Evolutionary conservation across 2,797 vertebrate species (phyloP).

Genomic region (Paramormyrops hopkinsi): DNA sequence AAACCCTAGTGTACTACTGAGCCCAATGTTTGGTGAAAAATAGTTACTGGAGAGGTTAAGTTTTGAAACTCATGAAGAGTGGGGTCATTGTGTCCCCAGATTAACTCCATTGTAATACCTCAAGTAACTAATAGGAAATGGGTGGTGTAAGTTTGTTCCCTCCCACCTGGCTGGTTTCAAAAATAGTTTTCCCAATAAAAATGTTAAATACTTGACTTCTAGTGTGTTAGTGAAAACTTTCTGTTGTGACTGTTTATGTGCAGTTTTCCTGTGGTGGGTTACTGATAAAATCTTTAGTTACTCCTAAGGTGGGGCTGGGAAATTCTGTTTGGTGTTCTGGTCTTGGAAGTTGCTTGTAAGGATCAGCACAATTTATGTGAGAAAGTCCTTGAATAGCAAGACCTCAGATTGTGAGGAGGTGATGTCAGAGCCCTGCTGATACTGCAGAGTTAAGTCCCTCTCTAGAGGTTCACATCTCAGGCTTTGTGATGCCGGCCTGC

Average conservation of each 20-base stretch:
- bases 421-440: neutral
- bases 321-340: neutral
- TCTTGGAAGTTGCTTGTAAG: neutral
- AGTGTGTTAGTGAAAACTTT: neutral
- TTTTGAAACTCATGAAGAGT: neutral
- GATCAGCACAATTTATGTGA: neutral
- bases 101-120: neutral
- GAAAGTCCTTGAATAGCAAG: neutral
- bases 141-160: neutral
- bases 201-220: neutral
- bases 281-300: neutral
- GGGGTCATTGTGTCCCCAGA: neutral
- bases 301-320: neutral
- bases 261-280: neutral
- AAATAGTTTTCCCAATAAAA: neutral
- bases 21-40: neutral
- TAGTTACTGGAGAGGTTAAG: neutral
- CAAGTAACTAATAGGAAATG: neutral
- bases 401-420: neutral
- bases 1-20: neutral
- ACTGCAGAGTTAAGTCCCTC: neutral
- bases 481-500: constrained; percentile 21
- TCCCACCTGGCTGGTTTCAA: neutral
- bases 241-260: neutral
- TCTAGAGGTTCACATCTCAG: constrained; percentile 12